Conservation (phyloP, 2,888 invertebrate species). For the Calliscelio sp. region DNA sequence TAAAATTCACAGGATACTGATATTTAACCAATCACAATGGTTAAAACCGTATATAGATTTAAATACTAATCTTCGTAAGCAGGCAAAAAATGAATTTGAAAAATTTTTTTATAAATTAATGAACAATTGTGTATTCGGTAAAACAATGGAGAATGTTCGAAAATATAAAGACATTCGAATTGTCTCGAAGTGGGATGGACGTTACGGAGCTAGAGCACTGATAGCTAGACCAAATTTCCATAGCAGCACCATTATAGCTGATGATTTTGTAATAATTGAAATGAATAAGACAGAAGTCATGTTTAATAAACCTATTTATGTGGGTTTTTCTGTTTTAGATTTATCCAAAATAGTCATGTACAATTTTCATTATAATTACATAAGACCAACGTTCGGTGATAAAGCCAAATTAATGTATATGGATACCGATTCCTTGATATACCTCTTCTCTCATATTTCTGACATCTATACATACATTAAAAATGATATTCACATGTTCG, state of each 20-base stretch:
- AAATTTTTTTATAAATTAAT: not conserved
- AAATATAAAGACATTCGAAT: conserved; percentile 4
- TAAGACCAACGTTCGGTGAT: conserved; percentile 21
- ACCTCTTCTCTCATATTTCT: conserved; percentile 11
- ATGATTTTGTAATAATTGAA: conserved; percentile 38
- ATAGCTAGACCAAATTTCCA: conserved; percentile 16
- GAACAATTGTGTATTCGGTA: conserved; percentile 36
- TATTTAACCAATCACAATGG: not conserved
- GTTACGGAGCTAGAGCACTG: conserved; percentile 71
- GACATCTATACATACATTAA: conserved; percentile 17
- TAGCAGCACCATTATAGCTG: conserved; percentile 5
- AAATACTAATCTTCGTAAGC: not conserved
- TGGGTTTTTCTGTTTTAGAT: conserved; percentile 42
- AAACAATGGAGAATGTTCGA: conserved; percentile 79
- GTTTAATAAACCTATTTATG: conserved; percentile 66
- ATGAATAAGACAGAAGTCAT: conserved; percentile 31
- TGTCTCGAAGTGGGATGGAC: not conserved
- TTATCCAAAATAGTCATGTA: conserved; percentile 57
- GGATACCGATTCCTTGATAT: conserved; percentile 25
- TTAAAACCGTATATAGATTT: not conserved
- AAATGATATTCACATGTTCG: conserved; percentile 22
- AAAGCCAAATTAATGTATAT: not conserved
- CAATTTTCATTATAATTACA: conserved; percentile 54
- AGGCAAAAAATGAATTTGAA: not conserved
- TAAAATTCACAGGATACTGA: not conserved